Base-by-base conservation (phyloP, 2,113 vertebrate species). In the Tragelaphus scriptus region DNA sequence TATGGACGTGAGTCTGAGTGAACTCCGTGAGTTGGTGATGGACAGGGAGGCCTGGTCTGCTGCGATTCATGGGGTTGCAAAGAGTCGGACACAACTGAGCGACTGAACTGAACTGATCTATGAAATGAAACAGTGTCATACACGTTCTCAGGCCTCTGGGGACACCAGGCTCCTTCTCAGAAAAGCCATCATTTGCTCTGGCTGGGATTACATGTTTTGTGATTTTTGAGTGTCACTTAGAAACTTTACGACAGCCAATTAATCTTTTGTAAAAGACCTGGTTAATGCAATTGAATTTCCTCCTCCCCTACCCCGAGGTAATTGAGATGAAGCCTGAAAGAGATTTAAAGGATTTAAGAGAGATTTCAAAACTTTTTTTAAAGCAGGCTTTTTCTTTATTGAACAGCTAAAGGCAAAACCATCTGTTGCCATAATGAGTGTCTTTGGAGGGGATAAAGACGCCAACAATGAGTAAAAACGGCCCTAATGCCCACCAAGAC, bases 381-480 rank as follows among this genome's bases (percentile, higher is more conserved):
- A 85, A 90, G 53, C 75, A 84, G 40, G n/a, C 16, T 17, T 90
- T 92, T 95, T 85, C 95, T 88, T 47, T 58, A 85, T 71, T 49
- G 77, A 89, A 47, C 32, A 28, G 63, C 56, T 63, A 80, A 84
- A 75, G 86, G 80, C 23, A n/a, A 95, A 47, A 63, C 53, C 56
- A 47, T 77, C 49, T 8, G 49, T 91, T 53, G 8, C 86, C 25
- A 6, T 90, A 47, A 56, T 15, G 44, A 87, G 7, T 7, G 40
- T 40, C 94, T 77, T 68, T 28, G 30, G 21, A 79, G 79, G 51
- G 58, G 2, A 3, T 89, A 82, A 88, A 90, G 65, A 85, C 0
- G 36, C 51, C 59, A 25, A 28, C 32, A 36, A 55, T 5, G 49
- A 91, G 40, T 12, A 75, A 82, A 63, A 6, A 25, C 0, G 3